These are phyloP conservation scores for Argynnis bischoffii DNA, from an alignment of 2,888 invertebrate genomes.

Conservation along the genomic window DNA sequence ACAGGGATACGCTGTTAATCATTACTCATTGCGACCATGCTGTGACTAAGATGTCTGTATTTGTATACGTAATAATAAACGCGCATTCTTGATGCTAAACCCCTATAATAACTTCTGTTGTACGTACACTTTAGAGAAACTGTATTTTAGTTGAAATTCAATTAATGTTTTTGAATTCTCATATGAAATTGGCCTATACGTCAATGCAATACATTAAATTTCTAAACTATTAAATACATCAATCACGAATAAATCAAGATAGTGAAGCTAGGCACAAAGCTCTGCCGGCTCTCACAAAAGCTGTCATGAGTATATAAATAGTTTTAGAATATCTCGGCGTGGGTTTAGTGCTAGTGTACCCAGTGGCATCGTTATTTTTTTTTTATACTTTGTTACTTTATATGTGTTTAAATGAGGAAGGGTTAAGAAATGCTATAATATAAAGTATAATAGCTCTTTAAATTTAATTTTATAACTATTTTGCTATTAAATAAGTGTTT, in stretches of 20 bases:
- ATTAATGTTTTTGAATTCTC: not conserved
- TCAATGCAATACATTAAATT: constrained; percentile 31
- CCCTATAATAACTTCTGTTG: not conserved
- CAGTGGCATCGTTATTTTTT: constrained; percentile 25
- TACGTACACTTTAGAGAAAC: not conserved
- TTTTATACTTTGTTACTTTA: constrained; percentile 13
- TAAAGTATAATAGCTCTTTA: not conserved
- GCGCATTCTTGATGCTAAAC: constrained; percentile 6
- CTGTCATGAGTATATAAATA: constrained; percentile 50
- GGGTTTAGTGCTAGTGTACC: constrained; percentile 46
- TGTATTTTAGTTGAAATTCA: no score
- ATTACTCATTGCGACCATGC: constrained; percentile 56
- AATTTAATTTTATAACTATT: no score
- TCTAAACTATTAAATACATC: constrained; percentile 37
- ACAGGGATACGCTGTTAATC: constrained; percentile 67
- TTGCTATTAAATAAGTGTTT: no score
- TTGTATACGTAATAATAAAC: constrained; percentile 32
- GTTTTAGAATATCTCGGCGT: constrained; percentile 45
- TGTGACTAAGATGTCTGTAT: constrained; percentile 51
- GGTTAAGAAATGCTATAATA: not conserved
- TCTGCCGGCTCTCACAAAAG: constrained; percentile 41
- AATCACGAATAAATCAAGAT: constrained; percentile 36
- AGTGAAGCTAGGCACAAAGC: constrained; percentile 34
- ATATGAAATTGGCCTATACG: constrained; percentile 11
- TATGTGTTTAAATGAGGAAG: not conserved